A percentile compares a stretch with the other conserved stretches of the same genome.
phyloP scores from a whole-genome alignment of 1,140 invertebrate genomes.

The Patella vulgata region DNA sequence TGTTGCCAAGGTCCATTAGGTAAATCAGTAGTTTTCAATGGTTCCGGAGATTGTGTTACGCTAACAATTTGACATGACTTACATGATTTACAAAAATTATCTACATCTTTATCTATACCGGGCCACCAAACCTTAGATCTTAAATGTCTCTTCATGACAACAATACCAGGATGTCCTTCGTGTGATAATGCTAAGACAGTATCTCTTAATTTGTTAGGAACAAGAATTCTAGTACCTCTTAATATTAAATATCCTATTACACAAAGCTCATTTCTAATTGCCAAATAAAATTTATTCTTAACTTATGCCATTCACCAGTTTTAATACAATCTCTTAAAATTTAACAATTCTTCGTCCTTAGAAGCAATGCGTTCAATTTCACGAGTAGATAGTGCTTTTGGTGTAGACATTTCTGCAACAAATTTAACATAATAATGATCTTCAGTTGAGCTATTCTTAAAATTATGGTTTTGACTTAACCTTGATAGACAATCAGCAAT shows the following conservation, averaged over 20 bases:
- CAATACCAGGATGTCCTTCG: conserved; percentile 27
- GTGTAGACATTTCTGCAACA: conserved; percentile 15
- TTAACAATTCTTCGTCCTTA: conserved; percentile 5
- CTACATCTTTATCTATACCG: conserved; percentile 36
- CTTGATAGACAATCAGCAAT: conserved; percentile 37
- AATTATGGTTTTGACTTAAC: conserved; percentile 6
- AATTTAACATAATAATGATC: conserved; percentile 16
- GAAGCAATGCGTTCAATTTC: conserved; percentile 16
- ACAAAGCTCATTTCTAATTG: conserved; percentile 24
- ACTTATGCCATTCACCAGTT: conserved; percentile 1
- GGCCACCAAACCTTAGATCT: conserved; percentile 39
- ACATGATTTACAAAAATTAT: conserved; percentile 27
- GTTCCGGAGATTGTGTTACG: conserved; percentile 16
- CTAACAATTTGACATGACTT: conserved; percentile 35
- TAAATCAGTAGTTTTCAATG: conserved; percentile 21
- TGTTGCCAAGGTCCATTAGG: conserved; percentile 33
- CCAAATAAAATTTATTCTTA: conserved; percentile 13
- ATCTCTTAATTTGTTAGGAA: conserved; percentile 13
- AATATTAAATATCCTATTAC: conserved; percentile 23
- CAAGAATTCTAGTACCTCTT: conserved; percentile 23
- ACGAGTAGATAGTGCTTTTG: conserved; percentile 9
- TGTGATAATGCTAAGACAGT: conserved; percentile 22
- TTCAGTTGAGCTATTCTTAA: conserved; percentile 9
- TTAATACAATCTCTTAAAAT: not conserved
- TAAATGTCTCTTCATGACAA: conserved; percentile 31